These are phyloP conservation scores for Cenopis cana DNA, from an alignment of 2,888 invertebrate species.

Conservation along the genomic window DNA sequence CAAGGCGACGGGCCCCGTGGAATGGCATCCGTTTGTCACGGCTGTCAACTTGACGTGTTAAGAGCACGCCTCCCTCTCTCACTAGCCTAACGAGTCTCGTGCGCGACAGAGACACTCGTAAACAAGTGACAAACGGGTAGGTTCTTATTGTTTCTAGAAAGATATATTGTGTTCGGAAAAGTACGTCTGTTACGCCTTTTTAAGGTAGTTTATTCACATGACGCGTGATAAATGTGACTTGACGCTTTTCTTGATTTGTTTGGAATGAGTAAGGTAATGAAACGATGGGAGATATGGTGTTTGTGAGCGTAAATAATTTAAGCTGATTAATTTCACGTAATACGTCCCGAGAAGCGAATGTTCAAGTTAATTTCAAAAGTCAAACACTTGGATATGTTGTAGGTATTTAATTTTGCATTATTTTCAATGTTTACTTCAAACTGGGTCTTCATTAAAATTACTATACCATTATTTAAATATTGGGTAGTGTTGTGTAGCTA, in stretches of 20 bases:
- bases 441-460: neutral
- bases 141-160: neutral
- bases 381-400: slow-evolving; percentile 7
- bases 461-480: too few relatives aligned
- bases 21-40: slow-evolving; percentile 37
- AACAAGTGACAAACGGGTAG: neutral
- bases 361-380: slow-evolving; percentile 13
- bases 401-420: too few relatives aligned
- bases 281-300: slow-evolving; percentile 26
- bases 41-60: slow-evolving; percentile 20
- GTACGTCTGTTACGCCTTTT: neutral
- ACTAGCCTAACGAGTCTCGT: neutral
- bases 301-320: slow-evolving; percentile 22
- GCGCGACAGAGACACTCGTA: slow-evolving; percentile 8
- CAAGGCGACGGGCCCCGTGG: slow-evolving; percentile 16
- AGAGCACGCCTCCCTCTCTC: slow-evolving; percentile 21
- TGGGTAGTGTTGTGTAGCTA: too few relatives aligned
- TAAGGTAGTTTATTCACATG: neutral
- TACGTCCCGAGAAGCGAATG: slow-evolving; percentile 3
- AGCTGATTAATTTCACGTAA: slow-evolving; percentile 29
- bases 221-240: slow-evolving; percentile 20
- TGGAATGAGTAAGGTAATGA: slow-evolving; percentile 24
- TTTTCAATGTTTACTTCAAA: neutral
- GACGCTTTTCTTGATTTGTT: slow-evolving; percentile 35
- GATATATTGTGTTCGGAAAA: neutral